phyloP scores from a whole-genome alignment of 2,113 vertebrate genomes.

The Epinephelus moara region DNA sequence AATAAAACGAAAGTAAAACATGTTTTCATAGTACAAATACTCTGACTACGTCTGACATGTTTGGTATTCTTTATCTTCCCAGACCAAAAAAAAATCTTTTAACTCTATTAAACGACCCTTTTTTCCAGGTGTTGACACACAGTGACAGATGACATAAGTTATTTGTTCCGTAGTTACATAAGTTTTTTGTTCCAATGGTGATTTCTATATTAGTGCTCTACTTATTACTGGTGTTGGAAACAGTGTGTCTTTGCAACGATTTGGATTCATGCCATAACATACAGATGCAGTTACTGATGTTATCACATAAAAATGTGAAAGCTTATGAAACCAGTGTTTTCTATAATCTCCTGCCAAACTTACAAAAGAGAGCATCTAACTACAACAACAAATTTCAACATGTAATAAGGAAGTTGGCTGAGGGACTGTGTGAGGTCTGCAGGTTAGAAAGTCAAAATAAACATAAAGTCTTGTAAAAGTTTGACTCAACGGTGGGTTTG shows the following conservation, averaged over 20 bases:
- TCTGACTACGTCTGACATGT: too few relatives aligned
- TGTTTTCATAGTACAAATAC: not conserved
- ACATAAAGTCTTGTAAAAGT: not conserved
- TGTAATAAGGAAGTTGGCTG: constrained; percentile 10
- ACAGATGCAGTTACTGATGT: not conserved
- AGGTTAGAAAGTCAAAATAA: constrained; percentile 35
- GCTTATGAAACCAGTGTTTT: constrained; percentile 11
- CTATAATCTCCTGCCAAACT: constrained; percentile 7
- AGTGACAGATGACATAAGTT: not conserved
- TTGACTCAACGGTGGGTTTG: constrained; percentile 17
- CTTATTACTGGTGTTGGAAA: not conserved
- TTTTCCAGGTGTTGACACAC: too few relatives aligned
- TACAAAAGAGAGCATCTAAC: constrained; percentile 11
- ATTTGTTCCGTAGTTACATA: too few relatives aligned
- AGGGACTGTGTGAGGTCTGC: not conserved
- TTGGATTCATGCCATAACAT: not conserved
- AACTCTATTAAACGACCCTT: too few relatives aligned
- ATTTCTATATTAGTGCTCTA: not conserved
- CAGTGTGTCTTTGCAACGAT: not conserved
- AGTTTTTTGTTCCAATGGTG: not conserved
- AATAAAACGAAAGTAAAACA: not conserved
- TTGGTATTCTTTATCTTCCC: too few relatives aligned
- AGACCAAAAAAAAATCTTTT: too few relatives aligned
- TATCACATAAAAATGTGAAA: not conserved
- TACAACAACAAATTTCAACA: not conserved